A percentile compares a stretch with the other conserved stretches of the same genome.
Evolutionary conservation across 2,888 invertebrate species (phyloP).

Genomic region (Amphipyra berbera): DNA sequence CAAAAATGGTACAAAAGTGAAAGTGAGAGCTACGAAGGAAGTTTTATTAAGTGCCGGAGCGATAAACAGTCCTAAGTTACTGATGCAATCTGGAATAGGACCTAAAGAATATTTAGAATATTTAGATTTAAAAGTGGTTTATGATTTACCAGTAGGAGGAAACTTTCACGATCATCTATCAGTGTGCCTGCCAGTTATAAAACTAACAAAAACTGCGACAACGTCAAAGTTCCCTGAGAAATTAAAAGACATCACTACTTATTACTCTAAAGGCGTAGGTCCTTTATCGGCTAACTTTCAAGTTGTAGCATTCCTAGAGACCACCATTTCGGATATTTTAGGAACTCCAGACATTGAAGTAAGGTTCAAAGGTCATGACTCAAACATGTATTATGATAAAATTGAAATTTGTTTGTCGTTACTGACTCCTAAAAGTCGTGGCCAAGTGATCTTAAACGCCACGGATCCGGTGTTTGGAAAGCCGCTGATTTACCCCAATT

Average conservation of each 20-base stretch:
- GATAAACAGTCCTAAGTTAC: conserved; percentile 82
- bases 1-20: conserved; percentile 81
- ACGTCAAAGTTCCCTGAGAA: conserved; percentile 79
- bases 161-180: conserved; percentile 87
- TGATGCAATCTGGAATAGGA: conserved; percentile 86
- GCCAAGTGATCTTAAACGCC: conserved; percentile 81
- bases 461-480: conserved; percentile 79
- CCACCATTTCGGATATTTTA: conserved; percentile 78
- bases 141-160: conserved; percentile 82
- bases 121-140: conserved; percentile 74
- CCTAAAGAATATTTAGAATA: conserved; percentile 85
- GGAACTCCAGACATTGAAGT: conserved; percentile 84
- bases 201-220: conserved; percentile 78
- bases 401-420: conserved; percentile 83
- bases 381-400: conserved; percentile 85
- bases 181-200: conserved; percentile 83
- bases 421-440: conserved; percentile 84
- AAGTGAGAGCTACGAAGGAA: conserved; percentile 76
- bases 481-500: conserved; percentile 85
- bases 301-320: conserved; percentile 82
- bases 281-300: conserved; percentile 86
- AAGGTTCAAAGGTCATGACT: conserved; percentile 83
- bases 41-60: conserved; percentile 83
- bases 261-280: conserved; percentile 81
- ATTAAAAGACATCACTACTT: conserved; percentile 81